These are phyloP conservation scores for Buphagus erythrorhynchus DNA, from an alignment of 2,797 vertebrate genomes.

Conservation along the genomic window DNA sequence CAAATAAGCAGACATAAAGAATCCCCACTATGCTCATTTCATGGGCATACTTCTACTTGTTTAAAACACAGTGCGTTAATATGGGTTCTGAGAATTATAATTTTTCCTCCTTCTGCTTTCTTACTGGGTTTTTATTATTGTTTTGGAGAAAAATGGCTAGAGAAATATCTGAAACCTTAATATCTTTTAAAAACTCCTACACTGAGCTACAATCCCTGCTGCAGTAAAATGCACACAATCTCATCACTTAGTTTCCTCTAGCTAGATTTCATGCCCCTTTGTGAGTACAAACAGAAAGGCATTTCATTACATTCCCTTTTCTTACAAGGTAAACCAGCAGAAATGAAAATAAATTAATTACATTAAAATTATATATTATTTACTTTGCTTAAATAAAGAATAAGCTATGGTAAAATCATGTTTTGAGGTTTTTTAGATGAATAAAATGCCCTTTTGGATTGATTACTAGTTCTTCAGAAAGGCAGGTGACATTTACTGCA, in stretches of 20 bases:
- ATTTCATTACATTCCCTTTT: neutral
- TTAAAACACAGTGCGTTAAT: neutral
- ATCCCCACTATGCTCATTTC: neutral
- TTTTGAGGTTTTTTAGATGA: neutral
- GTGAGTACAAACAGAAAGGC: neutral
- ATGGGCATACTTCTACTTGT: neutral
- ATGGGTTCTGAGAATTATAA: neutral
- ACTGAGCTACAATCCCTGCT: neutral
- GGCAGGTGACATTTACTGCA: conserved; percentile 65
- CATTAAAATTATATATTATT: neutral
- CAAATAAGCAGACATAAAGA: neutral
- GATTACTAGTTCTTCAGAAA: conserved; percentile 56
- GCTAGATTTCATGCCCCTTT: neutral
- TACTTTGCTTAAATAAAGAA: neutral
- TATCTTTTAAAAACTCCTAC: neutral
- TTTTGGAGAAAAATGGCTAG: neutral
- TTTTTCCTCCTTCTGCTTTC: neutral
- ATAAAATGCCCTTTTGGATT: conserved; percentile 30
- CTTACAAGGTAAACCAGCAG: neutral
- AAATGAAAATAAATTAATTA: neutral
- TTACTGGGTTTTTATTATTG: neutral
- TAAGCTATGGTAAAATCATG: neutral
- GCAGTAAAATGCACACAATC: neutral
- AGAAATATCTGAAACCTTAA: neutral
- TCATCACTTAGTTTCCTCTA: neutral